A percentile compares a stretch with the other conserved stretches of the same genome.
Conservation (phyloP, 2,888 invertebrate genomes). For the Shargacucullia verbasci region DNA sequence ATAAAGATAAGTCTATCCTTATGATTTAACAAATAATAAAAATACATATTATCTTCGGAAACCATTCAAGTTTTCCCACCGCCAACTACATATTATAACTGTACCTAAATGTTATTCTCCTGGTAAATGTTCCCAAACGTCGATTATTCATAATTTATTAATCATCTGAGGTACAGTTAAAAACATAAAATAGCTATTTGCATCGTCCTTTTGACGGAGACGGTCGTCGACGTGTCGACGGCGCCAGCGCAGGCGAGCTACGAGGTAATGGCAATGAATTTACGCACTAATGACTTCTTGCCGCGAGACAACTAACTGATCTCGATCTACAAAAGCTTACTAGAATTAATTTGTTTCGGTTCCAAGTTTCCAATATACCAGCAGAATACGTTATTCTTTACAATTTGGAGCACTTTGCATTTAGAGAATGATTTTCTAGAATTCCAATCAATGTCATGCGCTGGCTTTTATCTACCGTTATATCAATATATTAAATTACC, state of each 20-base stretch:
- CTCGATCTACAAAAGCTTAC: conserved; percentile 53
- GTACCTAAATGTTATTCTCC: conserved; percentile 32
- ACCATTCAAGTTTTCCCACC: conserved; percentile 24
- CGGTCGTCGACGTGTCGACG: conserved; percentile 39
- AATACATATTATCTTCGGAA: no score
- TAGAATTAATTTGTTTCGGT: conserved; percentile 37
- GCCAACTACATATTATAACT: conserved; percentile 17
- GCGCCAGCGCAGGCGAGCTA: conserved; percentile 60
- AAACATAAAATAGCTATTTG: conserved; percentile 54
- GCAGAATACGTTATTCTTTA: conserved; percentile 22
- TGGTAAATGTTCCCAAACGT: conserved; percentile 38
- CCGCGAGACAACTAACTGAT: conserved; percentile 54
- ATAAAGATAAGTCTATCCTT: no score
- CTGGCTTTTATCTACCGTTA: conserved; percentile 33
- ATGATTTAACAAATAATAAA: no score
- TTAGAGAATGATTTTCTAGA: conserved; percentile 18
- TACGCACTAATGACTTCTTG: conserved; percentile 65
- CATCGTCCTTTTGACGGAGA: conserved; percentile 50
- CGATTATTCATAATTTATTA: conserved; percentile 55
- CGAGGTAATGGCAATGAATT: conserved; percentile 68
- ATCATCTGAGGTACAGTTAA: conserved; percentile 53
- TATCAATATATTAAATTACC: conserved; percentile 19
- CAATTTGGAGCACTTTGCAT: conserved; percentile 36
- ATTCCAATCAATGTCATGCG: conserved; percentile 1
- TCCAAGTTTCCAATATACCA: conserved; percentile 8